Conservation (phyloP, 2,888 invertebrate species). For the Hypsopygia costalis region DNA sequence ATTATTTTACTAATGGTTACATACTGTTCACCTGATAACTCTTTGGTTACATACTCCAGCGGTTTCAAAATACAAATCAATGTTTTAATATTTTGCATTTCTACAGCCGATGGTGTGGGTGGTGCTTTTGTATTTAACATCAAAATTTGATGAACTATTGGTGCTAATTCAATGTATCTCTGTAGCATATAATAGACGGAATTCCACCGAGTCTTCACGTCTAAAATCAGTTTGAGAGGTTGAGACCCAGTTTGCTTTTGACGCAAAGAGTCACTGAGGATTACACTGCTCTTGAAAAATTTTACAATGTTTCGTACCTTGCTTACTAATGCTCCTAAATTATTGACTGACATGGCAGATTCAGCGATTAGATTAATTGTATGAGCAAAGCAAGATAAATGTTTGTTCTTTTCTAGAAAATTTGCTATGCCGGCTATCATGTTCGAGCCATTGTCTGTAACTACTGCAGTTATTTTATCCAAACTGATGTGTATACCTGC, state of each 20-base stretch:
- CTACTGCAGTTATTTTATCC: constrained; percentile 21
- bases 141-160: constrained; percentile 27
- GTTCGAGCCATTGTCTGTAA: constrained; percentile 22
- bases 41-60: constrained; percentile 29
- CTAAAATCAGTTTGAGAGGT: constrained; percentile 23
- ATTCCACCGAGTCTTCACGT: constrained; percentile 28
- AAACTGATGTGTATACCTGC: constrained; percentile 20
- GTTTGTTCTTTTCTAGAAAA: constrained; percentile 26
- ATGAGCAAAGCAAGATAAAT: constrained; percentile 24
- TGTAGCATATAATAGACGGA: constrained; percentile 25
- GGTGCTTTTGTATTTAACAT: constrained; percentile 28
- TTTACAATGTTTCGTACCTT: constrained; percentile 25
- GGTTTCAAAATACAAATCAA: constrained; percentile 27
- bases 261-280: constrained; percentile 26
- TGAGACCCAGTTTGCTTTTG: constrained; percentile 22
- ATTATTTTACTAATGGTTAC: constrained; percentile 32
- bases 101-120: constrained; percentile 27
- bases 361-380: constrained; percentile 26
- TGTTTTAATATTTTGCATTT: constrained; percentile 25
- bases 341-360: constrained; percentile 24
- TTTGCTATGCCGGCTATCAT: constrained; percentile 22
- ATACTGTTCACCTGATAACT: constrained; percentile 29
- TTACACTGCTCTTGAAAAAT: constrained; percentile 26
- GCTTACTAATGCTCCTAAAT: constrained; percentile 24
- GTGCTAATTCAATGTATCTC: constrained; percentile 26